Evolutionary conservation across 2,888 invertebrate species (phyloP), one percentile per base, ranked within the genome.

Genomic region (Kryphioiulus occultus): DNA sequence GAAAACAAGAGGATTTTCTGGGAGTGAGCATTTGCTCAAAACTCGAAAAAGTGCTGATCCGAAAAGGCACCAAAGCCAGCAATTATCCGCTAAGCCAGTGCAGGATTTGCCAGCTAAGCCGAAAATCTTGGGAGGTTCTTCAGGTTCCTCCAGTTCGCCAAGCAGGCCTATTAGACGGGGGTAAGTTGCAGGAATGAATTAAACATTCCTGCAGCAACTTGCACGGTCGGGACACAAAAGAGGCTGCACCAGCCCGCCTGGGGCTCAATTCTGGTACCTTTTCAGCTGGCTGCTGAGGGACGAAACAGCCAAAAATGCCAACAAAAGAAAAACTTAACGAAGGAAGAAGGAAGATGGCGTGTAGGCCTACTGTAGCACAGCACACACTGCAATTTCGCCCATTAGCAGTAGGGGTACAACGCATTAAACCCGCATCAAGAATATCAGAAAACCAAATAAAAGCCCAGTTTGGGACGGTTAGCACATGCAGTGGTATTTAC

Each of bases 311-410:
- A 53, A 53, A 53, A 53, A 53, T 53, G 53, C 53, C 53, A 53
- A 53, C 53, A 53, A 53, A 53, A 53, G 53, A 53, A 53, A 53
- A 53, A 53, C 53, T 53, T 53, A 53, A 53, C 53, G 53, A 53
- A 53, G 53, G 53, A 53, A 53, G 53, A 53, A 53, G 53, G 53
- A 53, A 53, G 53, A 53, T 53, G 53, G 53, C 53, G 19, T 19
- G 53, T 53, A 19, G 53, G 19, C 53, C 19, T 19, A 19, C 15
- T 19, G 19, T 53, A 19, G 53, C 17, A 17, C 4, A 0, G 53
- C 53, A 53, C 17, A 53, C 53, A 19, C 53, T 53, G 53, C 5
- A 53, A 42, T 42, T 53, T 53, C 17, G 19, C 53, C 19, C 53
- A 53, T 53, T 53, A 53, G 53, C 53, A 53, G 53, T 53, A 53